Evolutionary conservation across 2,797 vertebrate species (phyloP).

Genomic region (Epinephelus coioides): DNA sequence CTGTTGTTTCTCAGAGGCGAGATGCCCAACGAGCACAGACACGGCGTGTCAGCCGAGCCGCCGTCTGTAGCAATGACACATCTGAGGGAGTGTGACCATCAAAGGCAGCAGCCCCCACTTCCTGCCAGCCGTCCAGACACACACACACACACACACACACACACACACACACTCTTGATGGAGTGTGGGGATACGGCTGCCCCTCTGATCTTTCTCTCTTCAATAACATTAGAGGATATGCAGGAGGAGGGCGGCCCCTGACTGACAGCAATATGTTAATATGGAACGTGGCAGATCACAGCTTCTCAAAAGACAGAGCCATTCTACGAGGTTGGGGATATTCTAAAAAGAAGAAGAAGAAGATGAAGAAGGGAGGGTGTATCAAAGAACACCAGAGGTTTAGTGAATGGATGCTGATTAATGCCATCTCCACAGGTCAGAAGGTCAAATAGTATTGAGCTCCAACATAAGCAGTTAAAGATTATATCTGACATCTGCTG

Average conservation of each 20-base stretch:
- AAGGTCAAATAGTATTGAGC: conserved; percentile 22
- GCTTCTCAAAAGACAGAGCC: conserved; percentile 43
- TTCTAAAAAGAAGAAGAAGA: conserved; percentile 13
- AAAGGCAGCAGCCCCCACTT: conserved; percentile 75
- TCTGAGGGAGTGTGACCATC: conserved; percentile 80
- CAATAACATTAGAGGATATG: conserved; percentile 74
- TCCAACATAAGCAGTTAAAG: background rate
- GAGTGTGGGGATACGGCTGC: conserved; percentile 73
- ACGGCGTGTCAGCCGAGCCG: conserved; percentile 55
- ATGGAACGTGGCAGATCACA: conserved; percentile 61
- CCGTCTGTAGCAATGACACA: conserved; percentile 72
- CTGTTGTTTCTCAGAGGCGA: conserved; percentile 54
- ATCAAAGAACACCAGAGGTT: conserved; percentile 9
- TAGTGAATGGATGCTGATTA: conserved; percentile 6
- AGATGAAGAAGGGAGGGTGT: background rate
- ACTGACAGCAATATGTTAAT: conserved; percentile 75
- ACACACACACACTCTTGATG: conserved; percentile 55
- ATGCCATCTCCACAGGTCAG: conserved; percentile 10
- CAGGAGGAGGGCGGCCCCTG: conserved; percentile 28
- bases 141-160: conserved; percentile 34
- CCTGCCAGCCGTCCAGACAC: conserved; percentile 59
- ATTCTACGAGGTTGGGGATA: conserved; percentile 12
- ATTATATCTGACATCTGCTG: conserved; percentile 13
- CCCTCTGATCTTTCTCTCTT: conserved; percentile 78
- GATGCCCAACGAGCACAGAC: conserved; percentile 61